Percentiles rank a stretch among this genome's conserved stretches.
phyloP scores from a whole-genome alignment of 2,888 invertebrate species.

The Cephus sareptanus region DNA sequence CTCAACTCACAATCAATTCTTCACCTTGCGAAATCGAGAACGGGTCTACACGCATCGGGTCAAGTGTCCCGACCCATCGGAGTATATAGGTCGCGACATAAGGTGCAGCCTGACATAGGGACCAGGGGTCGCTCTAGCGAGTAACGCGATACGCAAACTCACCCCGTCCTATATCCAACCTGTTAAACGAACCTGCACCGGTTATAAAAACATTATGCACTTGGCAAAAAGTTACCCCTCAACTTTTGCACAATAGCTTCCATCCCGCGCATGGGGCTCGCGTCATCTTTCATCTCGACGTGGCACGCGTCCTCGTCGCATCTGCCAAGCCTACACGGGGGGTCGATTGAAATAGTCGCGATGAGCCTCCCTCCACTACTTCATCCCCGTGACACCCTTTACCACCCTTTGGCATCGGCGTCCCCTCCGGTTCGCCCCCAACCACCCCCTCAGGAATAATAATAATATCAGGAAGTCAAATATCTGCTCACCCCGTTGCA shows the following conservation, averaged over 20 bases:
- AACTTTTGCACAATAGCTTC: conserved; percentile 20
- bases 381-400: neutral
- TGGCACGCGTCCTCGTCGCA: conserved; percentile 61
- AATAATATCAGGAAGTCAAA: neutral
- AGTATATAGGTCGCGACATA: neutral
- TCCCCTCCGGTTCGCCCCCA: conserved; percentile 23
- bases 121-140: neutral
- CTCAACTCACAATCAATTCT: neutral
- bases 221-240: conserved; percentile 28
- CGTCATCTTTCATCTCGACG: conserved; percentile 61
- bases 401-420: neutral
- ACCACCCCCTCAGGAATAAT: conserved; percentile 4
- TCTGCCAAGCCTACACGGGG: conserved; percentile 56
- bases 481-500: neutral
- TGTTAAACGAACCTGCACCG: neutral
- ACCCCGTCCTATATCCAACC: neutral
- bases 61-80: neutral
- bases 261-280: conserved; percentile 31
- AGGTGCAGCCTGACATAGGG: neutral
- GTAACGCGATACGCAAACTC: neutral
- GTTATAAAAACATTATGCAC: conserved; percentile 23
- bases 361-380: conserved; percentile 20
- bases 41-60: neutral
- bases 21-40: neutral
- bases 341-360: conserved; percentile 60